phyloP scores from a whole-genome alignment of 2,888 invertebrate species.

The Pyrrhosoma nymphula region DNA sequence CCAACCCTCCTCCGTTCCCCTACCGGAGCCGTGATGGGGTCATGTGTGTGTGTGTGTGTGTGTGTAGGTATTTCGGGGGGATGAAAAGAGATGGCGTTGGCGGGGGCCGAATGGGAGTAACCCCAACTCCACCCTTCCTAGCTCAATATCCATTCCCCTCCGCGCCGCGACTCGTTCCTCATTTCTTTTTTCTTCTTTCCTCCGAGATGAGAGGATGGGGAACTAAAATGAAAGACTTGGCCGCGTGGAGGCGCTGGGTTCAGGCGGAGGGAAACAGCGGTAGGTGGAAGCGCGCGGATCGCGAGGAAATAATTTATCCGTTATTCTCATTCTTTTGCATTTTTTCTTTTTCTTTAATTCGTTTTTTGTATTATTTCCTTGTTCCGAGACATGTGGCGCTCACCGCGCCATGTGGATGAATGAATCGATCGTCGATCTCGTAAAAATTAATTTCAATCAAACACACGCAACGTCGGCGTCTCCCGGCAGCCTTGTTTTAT shows the following conservation, averaged over 20 bases:
- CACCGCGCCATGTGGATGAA: neutral
- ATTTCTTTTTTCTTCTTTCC: constrained; percentile 24
- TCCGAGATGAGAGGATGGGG: neutral
- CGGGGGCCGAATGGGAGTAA: neutral
- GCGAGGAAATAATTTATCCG: constrained; percentile 6
- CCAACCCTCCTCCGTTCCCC: neutral
- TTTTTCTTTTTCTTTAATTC: neutral
- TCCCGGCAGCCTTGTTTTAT: neutral
- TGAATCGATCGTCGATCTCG: constrained; percentile 20
- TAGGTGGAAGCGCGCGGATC: neutral
- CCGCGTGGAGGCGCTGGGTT: neutral
- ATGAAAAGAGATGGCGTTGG: neutral
- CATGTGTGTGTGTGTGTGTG: neutral
- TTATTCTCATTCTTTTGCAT: neutral
- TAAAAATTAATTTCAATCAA: constrained; percentile 32
- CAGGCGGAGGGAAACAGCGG: neutral
- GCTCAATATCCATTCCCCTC: constrained; percentile 21
- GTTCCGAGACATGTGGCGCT: constrained; percentile 22
- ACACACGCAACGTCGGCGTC: neutral
- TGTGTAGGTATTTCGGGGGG: neutral
- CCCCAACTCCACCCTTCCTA: neutral
- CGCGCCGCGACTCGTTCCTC: neutral
- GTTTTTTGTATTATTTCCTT: neutral
- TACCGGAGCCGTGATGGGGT: neutral
- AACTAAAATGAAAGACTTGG: neutral